These are phyloP conservation scores for Philhelius pedissequus DNA, from an alignment of 2,888 invertebrate species.

Conservation along the genomic window DNA sequence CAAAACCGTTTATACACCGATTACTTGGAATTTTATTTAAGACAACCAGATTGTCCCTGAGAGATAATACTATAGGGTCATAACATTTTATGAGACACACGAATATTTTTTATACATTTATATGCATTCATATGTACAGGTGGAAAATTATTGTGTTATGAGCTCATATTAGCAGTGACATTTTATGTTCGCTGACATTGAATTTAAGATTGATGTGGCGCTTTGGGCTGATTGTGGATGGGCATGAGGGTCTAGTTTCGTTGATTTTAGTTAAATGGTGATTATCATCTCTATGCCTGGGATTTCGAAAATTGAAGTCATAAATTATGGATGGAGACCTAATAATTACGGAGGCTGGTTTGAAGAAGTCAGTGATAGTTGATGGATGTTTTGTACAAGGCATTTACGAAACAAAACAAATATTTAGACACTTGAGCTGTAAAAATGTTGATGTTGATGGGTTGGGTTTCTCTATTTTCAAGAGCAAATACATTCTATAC, in stretches of 20 bases:
- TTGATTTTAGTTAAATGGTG: not conserved
- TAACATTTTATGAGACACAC: conserved; percentile 31
- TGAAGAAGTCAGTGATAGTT: not conserved
- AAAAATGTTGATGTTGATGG: conserved; percentile 12
- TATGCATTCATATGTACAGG: conserved; percentile 36
- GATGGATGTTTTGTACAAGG: conserved; percentile 17
- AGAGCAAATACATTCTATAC: no score
- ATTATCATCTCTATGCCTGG: conserved; percentile 29
- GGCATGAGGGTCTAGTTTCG: conserved; percentile 9
- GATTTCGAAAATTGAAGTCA: conserved; percentile 16
- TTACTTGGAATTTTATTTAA: conserved; percentile 53
- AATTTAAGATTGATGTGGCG: conserved; percentile 57
- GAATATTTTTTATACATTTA: conserved; percentile 12
- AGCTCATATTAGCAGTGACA: conserved; percentile 56
- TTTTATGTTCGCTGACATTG: conserved; percentile 56
- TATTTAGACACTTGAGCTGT: conserved; percentile 43
- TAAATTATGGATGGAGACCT: conserved; percentile 37
- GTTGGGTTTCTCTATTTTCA: no score
- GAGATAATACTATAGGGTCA: conserved; percentile 37
- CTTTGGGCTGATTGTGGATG: not conserved
- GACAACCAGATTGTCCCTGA: conserved; percentile 35
- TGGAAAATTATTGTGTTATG: conserved; percentile 56
- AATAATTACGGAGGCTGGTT: conserved; percentile 17
- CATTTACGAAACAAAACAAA: conserved; percentile 16
- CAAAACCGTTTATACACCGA: conserved; percentile 61